Conservation (phyloP, 2,113 vertebrate genomes). For the Orthochromis indermauri region DNA sequence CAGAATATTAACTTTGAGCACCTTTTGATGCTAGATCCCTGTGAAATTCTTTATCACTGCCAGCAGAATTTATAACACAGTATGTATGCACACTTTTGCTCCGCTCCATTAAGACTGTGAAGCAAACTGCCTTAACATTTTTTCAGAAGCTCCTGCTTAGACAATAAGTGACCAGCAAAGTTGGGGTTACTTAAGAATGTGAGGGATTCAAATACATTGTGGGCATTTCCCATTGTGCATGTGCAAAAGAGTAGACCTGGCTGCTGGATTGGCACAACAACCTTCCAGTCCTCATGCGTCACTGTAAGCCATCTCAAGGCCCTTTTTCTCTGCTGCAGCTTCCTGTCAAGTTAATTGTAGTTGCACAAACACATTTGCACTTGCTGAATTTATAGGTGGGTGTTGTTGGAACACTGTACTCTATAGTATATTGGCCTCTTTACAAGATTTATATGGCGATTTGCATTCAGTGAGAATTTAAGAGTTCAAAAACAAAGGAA, state of each 20-base stretch:
- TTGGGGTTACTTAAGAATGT: background rate
- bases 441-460: background rate
- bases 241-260: background rate
- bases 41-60: background rate
- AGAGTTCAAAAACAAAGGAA: background rate
- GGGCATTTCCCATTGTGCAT: background rate
- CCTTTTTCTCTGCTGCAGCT: background rate
- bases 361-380: background rate
- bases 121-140: background rate
- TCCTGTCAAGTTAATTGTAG: conserved; percentile 22
- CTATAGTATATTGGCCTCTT: background rate
- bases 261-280: background rate
- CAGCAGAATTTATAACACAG: background rate
- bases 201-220: background rate
- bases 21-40: background rate
- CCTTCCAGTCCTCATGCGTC: background rate
- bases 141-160: background rate
- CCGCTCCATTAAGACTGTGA: background rate
- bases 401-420: background rate
- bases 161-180: background rate
- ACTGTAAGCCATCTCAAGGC: background rate
- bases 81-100: background rate
- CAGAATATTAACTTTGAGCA: background rate
- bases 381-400: background rate
- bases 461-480: background rate